Evolutionary conservation across 1,140 invertebrate species (phyloP), one percentile per base, ranked within the genome.

Genomic region (Sesamia nonagrioides): DNA sequence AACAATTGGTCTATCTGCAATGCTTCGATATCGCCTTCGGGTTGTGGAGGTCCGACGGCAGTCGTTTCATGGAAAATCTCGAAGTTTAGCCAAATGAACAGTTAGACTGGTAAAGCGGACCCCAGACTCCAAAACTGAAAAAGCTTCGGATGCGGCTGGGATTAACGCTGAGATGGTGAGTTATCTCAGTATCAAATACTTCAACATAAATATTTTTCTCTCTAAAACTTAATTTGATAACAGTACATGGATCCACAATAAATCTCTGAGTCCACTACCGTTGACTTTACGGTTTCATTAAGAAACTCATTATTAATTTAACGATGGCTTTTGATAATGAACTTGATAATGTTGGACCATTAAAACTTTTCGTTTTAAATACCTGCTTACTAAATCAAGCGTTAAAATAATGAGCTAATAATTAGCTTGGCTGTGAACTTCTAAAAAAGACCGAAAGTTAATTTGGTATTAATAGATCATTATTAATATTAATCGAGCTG

Each of bases 271-370:
- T 15, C 56, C 13, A 60, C 56, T 60, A 35, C 56, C 56, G 56
- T 27, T 60, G 56, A 60, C 15, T 60, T 60, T 60, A 60, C 35
- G 4, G 27, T 13, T 60, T 60, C 56, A 60, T 35, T 60, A 60
- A 60, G 21, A 60, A 60, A 27, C 13, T 60, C 56, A 60, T 60
- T 60, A 60, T n/a, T 60, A 52, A 15, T 11, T 60, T 60, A 60
- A 60, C 56, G 56, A 60, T 60, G 56, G 27, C 13, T 35, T 35
- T 60, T 33, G 21, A 60, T 60, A 27, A 35, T 60, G 15, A 60
- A 60, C 56, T 60, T 60, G 27, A 60, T 60, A 60, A 21, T 11
- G 15, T 15, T 11, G 15, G 15, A 35, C 15, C 33, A 60, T 60
- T 35, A 60, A 60, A 15, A 33, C 13, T 4, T 33, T 60, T 60